Percentiles rank a stretch among this genome's conserved stretches.
These are phyloP conservation scores for Phylloscopus trochiloides DNA, from an alignment of 2,113 vertebrate species.

Conservation along the genomic window DNA sequence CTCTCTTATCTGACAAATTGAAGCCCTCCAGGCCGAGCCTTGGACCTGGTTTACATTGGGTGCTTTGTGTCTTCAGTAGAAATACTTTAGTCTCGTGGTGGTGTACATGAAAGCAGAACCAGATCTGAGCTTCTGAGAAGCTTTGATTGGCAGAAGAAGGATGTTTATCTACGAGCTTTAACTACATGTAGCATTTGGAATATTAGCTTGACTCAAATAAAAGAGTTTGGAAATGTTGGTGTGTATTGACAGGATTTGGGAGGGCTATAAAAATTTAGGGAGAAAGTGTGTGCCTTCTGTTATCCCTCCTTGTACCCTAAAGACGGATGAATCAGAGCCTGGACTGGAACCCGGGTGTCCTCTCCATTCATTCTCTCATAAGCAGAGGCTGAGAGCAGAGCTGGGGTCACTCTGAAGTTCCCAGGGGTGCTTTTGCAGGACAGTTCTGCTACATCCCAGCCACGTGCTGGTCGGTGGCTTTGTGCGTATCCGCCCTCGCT, in stretches of 20 bases:
- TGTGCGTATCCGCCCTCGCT: fast-evolving
- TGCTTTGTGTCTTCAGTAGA: slow-evolving; percentile 3
- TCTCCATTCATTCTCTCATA: neutral
- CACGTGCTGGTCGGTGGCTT: fast-evolving
- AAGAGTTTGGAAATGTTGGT: neutral
- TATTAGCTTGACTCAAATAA: neutral
- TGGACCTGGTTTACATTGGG: neutral
- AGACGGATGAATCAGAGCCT: fast-evolving
- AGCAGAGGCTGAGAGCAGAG: neutral
- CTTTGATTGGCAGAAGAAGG: neutral
- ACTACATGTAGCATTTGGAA: neutral
- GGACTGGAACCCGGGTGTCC: neutral
- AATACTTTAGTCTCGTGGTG: neutral
- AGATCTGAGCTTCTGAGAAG: neutral
- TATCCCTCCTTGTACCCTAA: neutral
- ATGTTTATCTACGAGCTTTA: neutral
- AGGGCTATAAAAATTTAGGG: neutral
- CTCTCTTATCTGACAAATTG: neutral
- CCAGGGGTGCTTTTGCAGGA: neutral
- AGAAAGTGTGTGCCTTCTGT: neutral
- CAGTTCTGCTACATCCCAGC: neutral
- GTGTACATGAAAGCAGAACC: neutral
- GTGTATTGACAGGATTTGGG: neutral
- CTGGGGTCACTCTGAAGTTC: neutral
- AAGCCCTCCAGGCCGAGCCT: neutral